Evolutionary conservation across 2,888 invertebrate genomes (phyloP), one percentile per base, ranked within the genome.

Genomic region (Caenorhabditis japonica): DNA sequence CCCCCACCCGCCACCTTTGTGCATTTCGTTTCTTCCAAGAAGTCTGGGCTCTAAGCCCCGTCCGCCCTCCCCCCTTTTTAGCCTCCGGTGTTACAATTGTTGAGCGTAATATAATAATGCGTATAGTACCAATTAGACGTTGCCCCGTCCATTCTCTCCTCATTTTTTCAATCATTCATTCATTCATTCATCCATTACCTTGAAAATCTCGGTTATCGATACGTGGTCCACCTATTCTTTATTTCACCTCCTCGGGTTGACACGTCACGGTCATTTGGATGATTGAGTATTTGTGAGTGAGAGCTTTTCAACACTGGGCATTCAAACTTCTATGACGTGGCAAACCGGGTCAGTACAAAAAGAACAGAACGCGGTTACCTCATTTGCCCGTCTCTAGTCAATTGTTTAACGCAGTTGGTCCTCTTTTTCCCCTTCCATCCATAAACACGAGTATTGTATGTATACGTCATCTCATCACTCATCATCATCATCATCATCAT

Each of bases 51-150:
- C 30, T 33, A 15, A 15, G 39, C 53, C 33, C 25, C n/a, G 17
- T 34, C 23, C 47, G 23, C 23, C 10, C 30, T 59, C 52, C 41
- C 36, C 61, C 38, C 39, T 27, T 51, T 49, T 60, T 51, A 43
- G 43, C 49, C 52, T 56, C 55, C 64, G 49, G 66, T 66, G 56
- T 49, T 66, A 66, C 56, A 56, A 66, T 66, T 66, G 66, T 66
- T 66, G 66, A 66, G 66, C 56, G 64, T 49, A 64, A 56, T 44
- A 44, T 55, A 64, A 52, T 61, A 61, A 66, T 53, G 66, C 56
- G 55, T 49, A 46, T 58, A 30, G 56, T 58, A 43, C 51, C 43
- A 36, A 61, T 12, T 60, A 43, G 23, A 43, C 12, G 17, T 51
- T 19, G 38, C 38, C 38, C 38, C 13, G 56, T 56, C 46, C 46